Conservation (phyloP, 1,140 invertebrate genomes). For the Caerostris darwini region DNA sequence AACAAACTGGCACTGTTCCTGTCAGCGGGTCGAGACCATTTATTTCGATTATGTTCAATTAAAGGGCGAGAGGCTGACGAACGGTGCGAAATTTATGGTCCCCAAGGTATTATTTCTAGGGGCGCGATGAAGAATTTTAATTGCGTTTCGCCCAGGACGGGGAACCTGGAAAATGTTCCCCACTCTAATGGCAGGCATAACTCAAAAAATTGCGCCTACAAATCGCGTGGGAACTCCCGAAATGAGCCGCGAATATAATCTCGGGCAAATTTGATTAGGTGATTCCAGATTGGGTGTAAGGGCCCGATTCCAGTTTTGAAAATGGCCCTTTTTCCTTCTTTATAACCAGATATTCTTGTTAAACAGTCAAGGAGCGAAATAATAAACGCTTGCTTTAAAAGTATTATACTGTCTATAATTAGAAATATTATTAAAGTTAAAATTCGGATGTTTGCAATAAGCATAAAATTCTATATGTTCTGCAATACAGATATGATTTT, state of each 20-base stretch:
- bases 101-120: constrained; percentile 66
- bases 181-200: constrained; percentile 62
- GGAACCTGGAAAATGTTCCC: constrained; percentile 49
- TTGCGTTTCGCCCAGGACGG: constrained; percentile 58
- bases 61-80: constrained; percentile 59
- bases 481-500: too few relatives aligned
- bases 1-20: constrained; percentile 36
- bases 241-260: not conserved
- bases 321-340: too few relatives aligned
- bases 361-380: too few relatives aligned
- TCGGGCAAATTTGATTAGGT: constrained; percentile 26
- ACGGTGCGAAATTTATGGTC: constrained; percentile 66
- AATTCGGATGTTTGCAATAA: too few relatives aligned
- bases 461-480: too few relatives aligned
- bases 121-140: constrained; percentile 71
- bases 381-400: too few relatives aligned
- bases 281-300: not conserved
- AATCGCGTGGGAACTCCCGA: not conserved
- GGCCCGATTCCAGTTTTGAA: too few relatives aligned
- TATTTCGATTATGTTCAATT: constrained; percentile 76
- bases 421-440: too few relatives aligned
- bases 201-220: constrained; percentile 60
- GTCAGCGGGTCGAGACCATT: constrained; percentile 43
- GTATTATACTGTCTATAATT: too few relatives aligned
- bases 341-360: too few relatives aligned